Evolutionary conservation across 1,140 invertebrate species (phyloP), one percentile per base, ranked within the genome.

Genomic region (Danaus plexippus): DNA sequence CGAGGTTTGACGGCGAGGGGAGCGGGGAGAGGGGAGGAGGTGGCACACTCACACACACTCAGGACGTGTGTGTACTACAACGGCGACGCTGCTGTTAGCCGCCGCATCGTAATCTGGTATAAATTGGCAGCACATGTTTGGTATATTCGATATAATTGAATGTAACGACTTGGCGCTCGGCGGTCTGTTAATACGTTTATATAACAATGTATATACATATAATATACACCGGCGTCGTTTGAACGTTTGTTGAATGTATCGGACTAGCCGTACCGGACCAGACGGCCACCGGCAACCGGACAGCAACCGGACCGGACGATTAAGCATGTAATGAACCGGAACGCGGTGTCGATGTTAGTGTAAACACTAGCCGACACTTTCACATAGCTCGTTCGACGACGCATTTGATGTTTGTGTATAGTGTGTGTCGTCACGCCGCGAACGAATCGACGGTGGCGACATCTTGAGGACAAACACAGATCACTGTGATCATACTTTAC

Each of bases 291-390:
- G n/a, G n/a, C n/a, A n/a, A 49, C 15, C 43, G 48, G 56, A 47
- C n/a, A n/a, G n/a, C n/a, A 51, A 47, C 52, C 51, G 44, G 11
- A 45, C 54, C 50, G 52, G 60, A 61, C 52, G 64, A 52, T 67
- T 66, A 69, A 69, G 64, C 66, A 67, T 61, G 63, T 66, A 66
- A 71, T 67, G 57, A 67, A 63, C 46, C 56, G 64, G 73, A 72
- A 71, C 71, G 71, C 66, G 63, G 63, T 66, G 57, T 71, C 68
- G 70, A 75, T 74, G 67, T 66, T 61, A 73, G 70, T 66, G 57
- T 68, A 69, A 75, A 77, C 71, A 68, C 64, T 54, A 56, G 54
- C 47, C 43, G 60, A 22, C 47, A 56, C 56, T 59, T 53, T 57
- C 54, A 48, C 53, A 43, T 9, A 40, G 45, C 50, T 61, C 54